Conservation (phyloP, 1,140 invertebrate species). For the Drosophila elegans region DNA sequence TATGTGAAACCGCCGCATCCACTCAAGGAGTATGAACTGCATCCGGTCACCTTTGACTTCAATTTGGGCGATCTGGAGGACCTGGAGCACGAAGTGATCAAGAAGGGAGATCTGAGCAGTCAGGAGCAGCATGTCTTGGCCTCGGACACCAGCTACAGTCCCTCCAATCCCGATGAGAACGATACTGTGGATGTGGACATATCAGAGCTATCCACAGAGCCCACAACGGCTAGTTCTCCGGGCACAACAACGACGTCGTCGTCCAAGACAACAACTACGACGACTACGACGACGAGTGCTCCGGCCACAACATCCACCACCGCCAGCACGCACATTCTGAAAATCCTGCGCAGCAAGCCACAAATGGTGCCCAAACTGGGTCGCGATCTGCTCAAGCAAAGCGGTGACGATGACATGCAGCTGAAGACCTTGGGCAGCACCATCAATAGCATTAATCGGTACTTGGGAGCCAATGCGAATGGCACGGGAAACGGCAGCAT, state of each 20-base stretch:
- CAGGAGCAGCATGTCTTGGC: slow-evolving; percentile 56
- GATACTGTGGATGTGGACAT: slow-evolving; percentile 65
- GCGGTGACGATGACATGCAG: slow-evolving; percentile 68
- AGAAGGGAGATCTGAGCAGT: slow-evolving; percentile 68
- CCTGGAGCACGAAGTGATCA: slow-evolving; percentile 73
- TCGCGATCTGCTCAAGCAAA: slow-evolving; percentile 67
- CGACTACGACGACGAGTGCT: neutral
- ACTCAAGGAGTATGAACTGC: slow-evolving; percentile 74
- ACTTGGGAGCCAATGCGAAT: slow-evolving; percentile 43
- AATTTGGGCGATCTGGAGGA: slow-evolving; percentile 81
- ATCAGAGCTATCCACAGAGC: slow-evolving; percentile 41
- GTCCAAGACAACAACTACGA: too few species aligned
- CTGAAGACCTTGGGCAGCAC: slow-evolving; percentile 67
- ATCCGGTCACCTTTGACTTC: slow-evolving; percentile 81
- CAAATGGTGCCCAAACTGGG: slow-evolving; percentile 56
- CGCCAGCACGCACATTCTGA: slow-evolving; percentile 71
- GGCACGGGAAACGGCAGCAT: slow-evolving; percentile 43
- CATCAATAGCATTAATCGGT: slow-evolving; percentile 73
- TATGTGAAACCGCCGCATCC: slow-evolving; percentile 69
- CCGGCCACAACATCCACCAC: slow-evolving; percentile 5
- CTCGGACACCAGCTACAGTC: slow-evolving; percentile 49
- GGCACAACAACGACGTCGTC: slow-evolving; percentile 5
- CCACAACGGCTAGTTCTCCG: slow-evolving; percentile 32
- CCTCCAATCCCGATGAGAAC: slow-evolving; percentile 56
- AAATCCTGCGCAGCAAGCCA: slow-evolving; percentile 69